Base-by-base conservation (phyloP, 1,140 invertebrate genomes). In the Pygmarrhopalites habei region DNA sequence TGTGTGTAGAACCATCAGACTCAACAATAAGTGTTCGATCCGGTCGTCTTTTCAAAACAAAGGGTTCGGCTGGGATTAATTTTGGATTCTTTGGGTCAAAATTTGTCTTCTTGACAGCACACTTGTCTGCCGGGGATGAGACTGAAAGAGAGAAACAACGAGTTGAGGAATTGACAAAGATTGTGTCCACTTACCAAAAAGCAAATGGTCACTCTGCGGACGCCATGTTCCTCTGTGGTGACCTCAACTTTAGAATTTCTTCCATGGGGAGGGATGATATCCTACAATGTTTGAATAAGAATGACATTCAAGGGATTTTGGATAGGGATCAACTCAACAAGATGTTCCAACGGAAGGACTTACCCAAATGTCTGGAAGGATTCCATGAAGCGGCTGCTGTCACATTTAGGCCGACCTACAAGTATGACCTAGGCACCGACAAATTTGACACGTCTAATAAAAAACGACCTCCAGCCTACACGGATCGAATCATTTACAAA, bases 31-130 rank as follows among this genome's bases (percentile, higher is more conserved):
- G 67, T 43, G 66, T 71, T 0, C 57, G 69, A 12, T 46, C 64
- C 17, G 69, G 69, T 58, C 69, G 69, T 15, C 51, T 71, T 2
- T 71, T 71, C 56, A 71, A 71, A 53, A 71, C 69, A 1, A 71
- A 71, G 35, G 69, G 69, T 3, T 51, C 61, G 5, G 64, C 62
- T n/a, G 64, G 51, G 12, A 55, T 68, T 39, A 39, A 32, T 17
- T 68, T 71, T 49, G 66, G 66, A 49, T 62, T 71, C 49, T 71
- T 71, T 39, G 69, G 69, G 25, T 64, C 69, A 1, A 57, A 56
- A n/a, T 66, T 71, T 39, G 19, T 64, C 1, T 66, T 71, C 30
- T 51, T 68, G 10, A 65, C 58, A 44, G 66, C 66, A 25, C 69
- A 71, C 53, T 58, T 71, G 19, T 65, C 69, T 17, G 69, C 69